Conservation (phyloP, 2,888 invertebrate species). For the Frankliniella intonsa region DNA sequence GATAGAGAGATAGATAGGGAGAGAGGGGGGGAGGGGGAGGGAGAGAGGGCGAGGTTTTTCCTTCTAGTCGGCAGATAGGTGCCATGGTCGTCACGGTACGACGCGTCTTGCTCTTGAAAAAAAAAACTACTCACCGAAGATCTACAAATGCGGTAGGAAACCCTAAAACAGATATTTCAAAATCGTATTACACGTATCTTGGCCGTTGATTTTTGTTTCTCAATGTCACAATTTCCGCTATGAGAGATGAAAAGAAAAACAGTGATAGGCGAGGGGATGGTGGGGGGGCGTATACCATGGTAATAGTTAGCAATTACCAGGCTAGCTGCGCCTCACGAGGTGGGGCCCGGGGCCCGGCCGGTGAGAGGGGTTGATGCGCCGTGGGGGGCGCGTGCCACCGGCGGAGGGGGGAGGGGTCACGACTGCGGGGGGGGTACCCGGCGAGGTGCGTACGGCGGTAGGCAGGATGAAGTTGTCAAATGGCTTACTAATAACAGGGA, state of each 20-base stretch:
- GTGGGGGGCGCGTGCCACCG: neutral
- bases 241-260: too few relatives aligned
- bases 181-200: too few relatives aligned
- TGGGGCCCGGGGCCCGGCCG: neutral
- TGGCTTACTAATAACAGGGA: neutral
- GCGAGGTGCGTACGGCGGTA: too few relatives aligned
- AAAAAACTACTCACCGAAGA: neutral
- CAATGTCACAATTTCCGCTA: too few relatives aligned
- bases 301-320: too few relatives aligned
- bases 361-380: neutral
- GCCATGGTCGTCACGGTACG: neutral
- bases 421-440: neutral
- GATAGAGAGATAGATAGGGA: neutral
- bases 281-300: too few relatives aligned
- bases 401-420: neutral
- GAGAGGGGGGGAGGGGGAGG: neutral
- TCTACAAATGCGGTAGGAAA: too few relatives aligned
- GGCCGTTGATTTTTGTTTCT: too few relatives aligned
- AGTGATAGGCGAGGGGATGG: too few relatives aligned
- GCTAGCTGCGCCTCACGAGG: too few relatives aligned
- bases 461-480: neutral
- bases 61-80: neutral
- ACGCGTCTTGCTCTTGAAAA: too few relatives aligned
- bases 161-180: too few relatives aligned
- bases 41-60: neutral